phyloP scores from a whole-genome alignment of 2,113 vertebrate species.

The Beaufortia kweichowensis region DNA sequence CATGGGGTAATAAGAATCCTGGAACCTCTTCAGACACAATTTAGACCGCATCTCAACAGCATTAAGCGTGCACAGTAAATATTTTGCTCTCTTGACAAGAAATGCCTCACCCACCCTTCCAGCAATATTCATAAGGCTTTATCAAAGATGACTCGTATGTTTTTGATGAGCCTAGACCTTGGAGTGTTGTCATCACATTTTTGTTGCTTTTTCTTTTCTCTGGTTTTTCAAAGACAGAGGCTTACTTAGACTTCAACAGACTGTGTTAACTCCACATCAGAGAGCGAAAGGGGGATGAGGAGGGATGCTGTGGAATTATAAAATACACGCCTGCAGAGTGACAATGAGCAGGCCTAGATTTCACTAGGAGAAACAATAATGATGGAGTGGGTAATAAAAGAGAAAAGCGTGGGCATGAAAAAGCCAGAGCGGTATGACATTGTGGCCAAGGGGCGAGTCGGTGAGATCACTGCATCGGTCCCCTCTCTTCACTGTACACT shows the following conservation, averaged over 20 bases:
- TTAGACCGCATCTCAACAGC: not conserved
- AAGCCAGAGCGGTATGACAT: conserved; percentile 41
- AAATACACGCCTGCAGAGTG: not conserved
- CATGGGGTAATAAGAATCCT: conserved; percentile 27
- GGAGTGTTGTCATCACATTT: conserved; percentile 24
- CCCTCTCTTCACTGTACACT: not conserved
- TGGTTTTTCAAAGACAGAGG: not conserved
- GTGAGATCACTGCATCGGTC: not conserved
- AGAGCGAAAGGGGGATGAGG: not conserved
- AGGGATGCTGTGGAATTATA: not conserved
- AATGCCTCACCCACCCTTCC: conserved; percentile 15
- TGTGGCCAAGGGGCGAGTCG: conserved; percentile 47
- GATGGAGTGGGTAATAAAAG: not conserved
- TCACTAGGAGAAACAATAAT: not conserved
- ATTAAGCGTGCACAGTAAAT: conserved; percentile 45
- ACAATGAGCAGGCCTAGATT: not conserved
- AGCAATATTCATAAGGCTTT: conserved; percentile 56
- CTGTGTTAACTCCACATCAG: not conserved
- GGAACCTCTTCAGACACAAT: not conserved
- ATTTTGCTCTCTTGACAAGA: conserved; percentile 59
- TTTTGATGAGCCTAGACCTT: conserved; percentile 45
- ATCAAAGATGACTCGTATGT: conserved; percentile 44
- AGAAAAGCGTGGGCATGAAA: not conserved
- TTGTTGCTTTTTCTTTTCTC: not conserved
- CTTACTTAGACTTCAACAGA: conserved; percentile 5